Evolutionary conservation across 1,140 invertebrate species (phyloP).

Genomic region (Lethrus apterus): DNA sequence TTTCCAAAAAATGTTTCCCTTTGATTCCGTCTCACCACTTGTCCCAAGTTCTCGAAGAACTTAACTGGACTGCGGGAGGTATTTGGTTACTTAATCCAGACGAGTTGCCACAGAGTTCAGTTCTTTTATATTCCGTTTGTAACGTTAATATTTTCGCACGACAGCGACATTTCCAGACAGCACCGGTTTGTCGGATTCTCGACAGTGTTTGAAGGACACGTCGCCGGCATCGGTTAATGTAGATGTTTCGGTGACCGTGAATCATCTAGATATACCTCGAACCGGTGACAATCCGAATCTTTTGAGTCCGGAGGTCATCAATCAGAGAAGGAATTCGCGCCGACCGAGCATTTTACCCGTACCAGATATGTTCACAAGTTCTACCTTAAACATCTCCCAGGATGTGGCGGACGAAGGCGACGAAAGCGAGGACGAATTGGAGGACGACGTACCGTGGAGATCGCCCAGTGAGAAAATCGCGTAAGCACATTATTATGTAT

Average conservation of each 20-base stretch:
- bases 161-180: constrained; percentile 35
- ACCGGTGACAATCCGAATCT: constrained; percentile 70
- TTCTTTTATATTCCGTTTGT: neutral
- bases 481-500: too few relatives aligned
- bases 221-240: constrained; percentile 53
- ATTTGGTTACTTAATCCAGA: too few relatives aligned
- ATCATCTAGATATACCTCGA: constrained; percentile 69
- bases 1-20: too few relatives aligned
- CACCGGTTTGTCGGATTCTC: constrained; percentile 48
- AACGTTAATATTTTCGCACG: constrained; percentile 8
- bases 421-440: constrained; percentile 80
- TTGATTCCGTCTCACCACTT: too few relatives aligned
- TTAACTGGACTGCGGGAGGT: too few relatives aligned
- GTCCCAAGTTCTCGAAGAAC: too few relatives aligned
- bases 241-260: constrained; percentile 54
- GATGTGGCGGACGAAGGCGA: constrained; percentile 65
- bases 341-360: constrained; percentile 80
- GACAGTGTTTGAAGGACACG: constrained; percentile 55
- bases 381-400: constrained; percentile 64
- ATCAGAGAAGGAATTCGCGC: constrained; percentile 70
- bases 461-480: constrained; percentile 83
- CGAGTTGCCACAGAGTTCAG: too few relatives aligned
- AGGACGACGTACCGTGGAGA: constrained; percentile 82
- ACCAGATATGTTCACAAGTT: constrained; percentile 78
- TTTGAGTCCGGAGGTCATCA: constrained; percentile 69